phyloP scores from a whole-genome alignment of 2,113 vertebrate species.

The Limanda limanda region DNA sequence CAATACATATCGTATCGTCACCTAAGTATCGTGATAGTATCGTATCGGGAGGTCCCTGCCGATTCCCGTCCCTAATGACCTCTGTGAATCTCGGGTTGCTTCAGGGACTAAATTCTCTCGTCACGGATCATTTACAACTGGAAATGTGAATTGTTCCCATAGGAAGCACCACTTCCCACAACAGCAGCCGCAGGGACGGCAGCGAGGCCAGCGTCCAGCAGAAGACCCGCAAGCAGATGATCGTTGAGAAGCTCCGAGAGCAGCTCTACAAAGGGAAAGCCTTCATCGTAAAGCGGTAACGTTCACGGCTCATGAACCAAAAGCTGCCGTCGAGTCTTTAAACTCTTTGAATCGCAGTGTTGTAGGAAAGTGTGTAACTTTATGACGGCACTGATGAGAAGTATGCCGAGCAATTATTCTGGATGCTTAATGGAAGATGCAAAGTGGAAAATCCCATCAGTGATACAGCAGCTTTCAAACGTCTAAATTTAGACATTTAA shows the following conservation, averaged over 20 bases:
- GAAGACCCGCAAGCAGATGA: slow-evolving; percentile 91
- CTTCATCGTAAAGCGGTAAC: slow-evolving; percentile 89
- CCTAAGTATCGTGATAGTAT: too few relatives aligned
- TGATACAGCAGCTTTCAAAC: slow-evolving; percentile 33
- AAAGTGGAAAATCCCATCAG: slow-evolving; percentile 24
- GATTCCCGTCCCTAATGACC: too few relatives aligned
- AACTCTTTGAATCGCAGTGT: neutral
- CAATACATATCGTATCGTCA: too few relatives aligned
- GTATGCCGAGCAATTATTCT: slow-evolving; percentile 18
- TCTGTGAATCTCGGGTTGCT: too few relatives aligned
- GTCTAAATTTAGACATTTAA: slow-evolving; percentile 62
- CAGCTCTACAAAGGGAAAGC: slow-evolving; percentile 91
- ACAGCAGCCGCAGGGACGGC: slow-evolving; percentile 91
- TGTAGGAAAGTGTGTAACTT: neutral
- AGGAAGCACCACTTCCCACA: slow-evolving; percentile 92
- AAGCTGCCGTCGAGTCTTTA: neutral
- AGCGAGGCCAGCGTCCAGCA: slow-evolving; percentile 88
- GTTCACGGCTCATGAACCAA: too few relatives aligned
- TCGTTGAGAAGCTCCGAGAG: slow-evolving; percentile 92
- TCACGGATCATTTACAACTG: slow-evolving; percentile 33
- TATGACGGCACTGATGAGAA: slow-evolving; percentile 24
- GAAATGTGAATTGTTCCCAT: slow-evolving; percentile 60
- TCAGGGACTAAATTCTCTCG: neutral
- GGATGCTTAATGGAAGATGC: slow-evolving; percentile 22
- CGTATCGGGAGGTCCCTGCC: too few relatives aligned